Conservation (phyloP, 2,797 vertebrate genomes). For the Limnodromus scolopaceus region DNA sequence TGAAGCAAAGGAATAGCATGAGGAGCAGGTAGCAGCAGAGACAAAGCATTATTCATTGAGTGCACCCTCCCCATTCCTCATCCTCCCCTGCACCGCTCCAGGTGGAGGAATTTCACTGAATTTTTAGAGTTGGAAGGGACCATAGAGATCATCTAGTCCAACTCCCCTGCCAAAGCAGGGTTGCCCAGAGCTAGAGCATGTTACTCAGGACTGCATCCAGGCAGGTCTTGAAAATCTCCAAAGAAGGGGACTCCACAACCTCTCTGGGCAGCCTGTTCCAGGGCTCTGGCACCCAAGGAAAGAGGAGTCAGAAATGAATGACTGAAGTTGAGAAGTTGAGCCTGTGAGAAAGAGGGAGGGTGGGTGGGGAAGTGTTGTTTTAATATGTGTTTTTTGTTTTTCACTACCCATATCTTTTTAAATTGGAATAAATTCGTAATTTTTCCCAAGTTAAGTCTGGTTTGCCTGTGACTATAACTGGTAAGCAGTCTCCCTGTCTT, state of each 20-base stretch:
- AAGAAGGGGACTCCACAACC: too few species aligned
- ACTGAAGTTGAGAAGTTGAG: neutral
- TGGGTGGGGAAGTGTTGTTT: neutral
- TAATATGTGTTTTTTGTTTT: neutral
- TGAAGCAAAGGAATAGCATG: neutral
- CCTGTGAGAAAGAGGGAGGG: neutral
- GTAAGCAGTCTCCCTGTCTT: neutral
- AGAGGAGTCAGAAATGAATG: neutral
- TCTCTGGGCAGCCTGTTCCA: too few species aligned
- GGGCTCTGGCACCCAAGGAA: too few species aligned
- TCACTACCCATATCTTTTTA: neutral
- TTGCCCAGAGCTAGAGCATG: too few species aligned
- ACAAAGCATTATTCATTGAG: neutral
- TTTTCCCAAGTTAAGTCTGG: neutral
- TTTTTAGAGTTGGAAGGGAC: too few species aligned
- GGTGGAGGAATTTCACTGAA: too few species aligned
- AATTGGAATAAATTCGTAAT: neutral
- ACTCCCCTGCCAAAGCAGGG: too few species aligned
- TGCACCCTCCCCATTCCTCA: rapidly evolving
- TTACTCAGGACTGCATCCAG: too few species aligned
- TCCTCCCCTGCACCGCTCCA: rapidly evolving
- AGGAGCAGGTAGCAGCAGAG: neutral
- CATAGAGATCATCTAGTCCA: too few species aligned
- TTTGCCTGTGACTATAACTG: neutral
- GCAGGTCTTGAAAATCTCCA: too few species aligned